Percentiles rank a stretch among this genome's conserved stretches.
These are phyloP conservation scores for Phortica okadai DNA, from an alignment of 2,888 invertebrate genomes.

Conservation along the genomic window DNA sequence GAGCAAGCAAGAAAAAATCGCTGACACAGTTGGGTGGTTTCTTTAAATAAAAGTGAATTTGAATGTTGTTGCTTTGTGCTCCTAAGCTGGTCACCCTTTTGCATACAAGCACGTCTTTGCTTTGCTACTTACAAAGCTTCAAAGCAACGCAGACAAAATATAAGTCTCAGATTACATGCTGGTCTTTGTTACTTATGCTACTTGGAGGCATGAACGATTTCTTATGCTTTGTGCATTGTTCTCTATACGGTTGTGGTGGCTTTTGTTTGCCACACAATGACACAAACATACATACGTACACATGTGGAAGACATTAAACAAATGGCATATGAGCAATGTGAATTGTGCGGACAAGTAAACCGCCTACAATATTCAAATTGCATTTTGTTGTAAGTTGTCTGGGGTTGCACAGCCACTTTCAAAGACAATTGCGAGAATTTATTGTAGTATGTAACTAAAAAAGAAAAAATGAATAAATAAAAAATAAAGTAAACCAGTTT, in stretches of 20 bases:
- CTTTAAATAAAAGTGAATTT: background rate
- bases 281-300: background rate
- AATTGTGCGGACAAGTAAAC: background rate
- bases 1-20: background rate
- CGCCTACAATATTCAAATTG: background rate
- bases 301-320: background rate
- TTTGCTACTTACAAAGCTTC: background rate
- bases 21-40: slow-evolving; percentile 11
- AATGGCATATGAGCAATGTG: background rate
- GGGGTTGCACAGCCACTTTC: background rate
- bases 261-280: slow-evolving; percentile 3
- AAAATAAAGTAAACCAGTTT: background rate
- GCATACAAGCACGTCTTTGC: background rate
- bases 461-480: background rate
- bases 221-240: background rate
- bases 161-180: slow-evolving; percentile 64
- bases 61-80: background rate
- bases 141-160: slow-evolving; percentile 10
- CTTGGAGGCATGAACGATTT: background rate
- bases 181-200: slow-evolving; percentile 37
- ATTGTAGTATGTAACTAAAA: too few relatives aligned
- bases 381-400: background rate
- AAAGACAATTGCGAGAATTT: too few relatives aligned
- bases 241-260: background rate
- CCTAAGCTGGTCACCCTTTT: slow-evolving; percentile 14